Percentiles rank a stretch among this genome's conserved stretches.
Evolutionary conservation across 2,797 vertebrate species (phyloP).

Genomic region (Crocidura indochinensis): DNA sequence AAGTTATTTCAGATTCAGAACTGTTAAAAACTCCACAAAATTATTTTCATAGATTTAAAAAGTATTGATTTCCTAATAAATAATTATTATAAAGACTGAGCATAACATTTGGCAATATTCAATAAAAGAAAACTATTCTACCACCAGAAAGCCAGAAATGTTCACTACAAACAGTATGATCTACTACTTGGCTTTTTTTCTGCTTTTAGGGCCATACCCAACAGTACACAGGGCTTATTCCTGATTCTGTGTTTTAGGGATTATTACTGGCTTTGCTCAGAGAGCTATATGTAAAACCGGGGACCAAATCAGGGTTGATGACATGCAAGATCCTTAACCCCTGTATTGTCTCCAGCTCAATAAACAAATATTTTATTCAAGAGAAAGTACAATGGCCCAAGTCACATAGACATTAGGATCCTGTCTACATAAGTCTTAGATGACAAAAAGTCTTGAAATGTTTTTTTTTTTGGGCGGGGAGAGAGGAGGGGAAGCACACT

Average conservation of each 20-base stretch:
- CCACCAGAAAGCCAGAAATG: not conserved
- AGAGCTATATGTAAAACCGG: no score
- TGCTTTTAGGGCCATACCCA: no score
- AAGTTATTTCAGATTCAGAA: conserved; percentile 17
- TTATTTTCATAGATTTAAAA: not conserved
- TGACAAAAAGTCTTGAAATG: not conserved
- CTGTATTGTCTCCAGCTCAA: no score
- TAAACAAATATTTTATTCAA: not conserved
- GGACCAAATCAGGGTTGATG: no score
- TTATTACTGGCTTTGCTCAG: no score
- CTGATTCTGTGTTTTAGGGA: no score
- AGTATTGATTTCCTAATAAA: conserved; percentile 38
- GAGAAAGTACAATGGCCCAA: not conserved
- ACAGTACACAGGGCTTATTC: no score
- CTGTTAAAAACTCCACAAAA: conserved; percentile 45
- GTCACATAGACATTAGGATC: not conserved
- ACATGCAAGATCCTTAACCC: no score
- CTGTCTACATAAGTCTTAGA: not conserved
- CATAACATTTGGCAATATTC: conserved; percentile 25
- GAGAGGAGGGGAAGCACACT: no score
- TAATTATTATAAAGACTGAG: not conserved
- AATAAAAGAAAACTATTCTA: conserved; percentile 49
- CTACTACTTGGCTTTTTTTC: not conserved
- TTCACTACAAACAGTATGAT: not conserved
- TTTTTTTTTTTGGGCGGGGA: no score